A percentile compares a stretch with the other conserved stretches of the same genome.
These are phyloP conservation scores for Heliconius sara DNA, from an alignment of 2,888 invertebrate genomes.

Conservation along the genomic window DNA sequence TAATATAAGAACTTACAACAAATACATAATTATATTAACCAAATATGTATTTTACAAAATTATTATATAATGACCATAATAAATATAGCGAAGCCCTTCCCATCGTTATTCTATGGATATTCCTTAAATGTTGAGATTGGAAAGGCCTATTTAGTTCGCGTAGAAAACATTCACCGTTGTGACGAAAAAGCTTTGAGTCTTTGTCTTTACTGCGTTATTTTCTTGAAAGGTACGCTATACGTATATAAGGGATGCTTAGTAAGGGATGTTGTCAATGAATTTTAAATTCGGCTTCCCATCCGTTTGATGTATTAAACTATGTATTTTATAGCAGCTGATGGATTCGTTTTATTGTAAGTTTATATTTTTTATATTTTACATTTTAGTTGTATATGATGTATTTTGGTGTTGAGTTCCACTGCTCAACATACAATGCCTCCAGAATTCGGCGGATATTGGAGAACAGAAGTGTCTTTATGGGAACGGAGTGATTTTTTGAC, in stretches of 20 bases:
- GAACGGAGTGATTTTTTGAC: too few relatives aligned
- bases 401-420: too few relatives aligned
- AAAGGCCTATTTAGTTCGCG: constrained; percentile 76
- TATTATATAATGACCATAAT: neutral
- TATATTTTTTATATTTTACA: neutral
- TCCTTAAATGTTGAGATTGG: constrained; percentile 79
- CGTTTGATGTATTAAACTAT: constrained; percentile 65
- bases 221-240: constrained; percentile 70
- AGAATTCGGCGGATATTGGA: too few relatives aligned
- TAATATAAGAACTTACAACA: neutral
- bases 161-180: constrained; percentile 69
- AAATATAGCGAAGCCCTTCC: neutral
- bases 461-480: too few relatives aligned
- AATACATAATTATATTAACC: neutral
- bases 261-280: constrained; percentile 74
- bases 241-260: constrained; percentile 70
- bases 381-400: neutral
- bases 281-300: constrained; percentile 69
- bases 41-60: too few relatives aligned
- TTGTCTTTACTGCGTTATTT: constrained; percentile 78
- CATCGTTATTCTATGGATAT: constrained; percentile 46
- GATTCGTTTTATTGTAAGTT: neutral
- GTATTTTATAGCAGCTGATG: neutral
- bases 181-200: constrained; percentile 64
- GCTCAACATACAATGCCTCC: too few relatives aligned